phyloP scores from a whole-genome alignment of 2,113 vertebrate genomes.

The Nesoenas mayeri region DNA sequence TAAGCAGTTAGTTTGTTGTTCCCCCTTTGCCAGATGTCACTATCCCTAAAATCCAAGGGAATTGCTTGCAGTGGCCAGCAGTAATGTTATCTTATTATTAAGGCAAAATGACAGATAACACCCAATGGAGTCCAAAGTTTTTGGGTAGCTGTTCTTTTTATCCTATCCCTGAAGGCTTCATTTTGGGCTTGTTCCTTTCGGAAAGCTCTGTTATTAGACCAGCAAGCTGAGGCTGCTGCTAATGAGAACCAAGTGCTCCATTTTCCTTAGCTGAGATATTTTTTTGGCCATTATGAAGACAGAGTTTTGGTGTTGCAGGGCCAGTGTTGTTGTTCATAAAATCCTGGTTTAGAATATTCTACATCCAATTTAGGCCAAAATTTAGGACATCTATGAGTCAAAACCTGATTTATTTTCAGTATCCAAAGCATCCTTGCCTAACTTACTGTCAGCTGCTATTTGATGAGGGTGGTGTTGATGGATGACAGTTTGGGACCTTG shows the following conservation, averaged over 20 bases:
- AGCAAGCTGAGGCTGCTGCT: background rate
- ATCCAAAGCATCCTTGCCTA: background rate
- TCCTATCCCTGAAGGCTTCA: background rate
- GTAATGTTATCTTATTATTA: background rate
- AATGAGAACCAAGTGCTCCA: background rate
- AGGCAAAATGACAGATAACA: background rate
- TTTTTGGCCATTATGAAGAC: background rate
- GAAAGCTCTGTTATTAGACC: background rate
- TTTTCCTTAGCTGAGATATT: background rate
- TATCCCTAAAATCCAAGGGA: background rate
- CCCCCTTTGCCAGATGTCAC: background rate
- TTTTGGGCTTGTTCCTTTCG: background rate
- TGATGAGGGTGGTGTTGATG: background rate
- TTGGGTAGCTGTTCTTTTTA: background rate
- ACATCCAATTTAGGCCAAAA: background rate
- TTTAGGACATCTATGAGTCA: background rate
- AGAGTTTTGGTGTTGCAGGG: background rate
- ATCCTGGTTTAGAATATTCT: background rate
- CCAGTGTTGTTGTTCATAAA: background rate
- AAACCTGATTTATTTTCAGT: conserved; percentile 17
- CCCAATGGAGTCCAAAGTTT: background rate
- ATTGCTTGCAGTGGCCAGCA: background rate
- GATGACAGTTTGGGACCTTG: background rate
- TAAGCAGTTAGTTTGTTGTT: background rate
- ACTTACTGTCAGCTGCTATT: background rate